Conservation (phyloP, 2,797 vertebrate species). For the Choloepus didactylus region DNA sequence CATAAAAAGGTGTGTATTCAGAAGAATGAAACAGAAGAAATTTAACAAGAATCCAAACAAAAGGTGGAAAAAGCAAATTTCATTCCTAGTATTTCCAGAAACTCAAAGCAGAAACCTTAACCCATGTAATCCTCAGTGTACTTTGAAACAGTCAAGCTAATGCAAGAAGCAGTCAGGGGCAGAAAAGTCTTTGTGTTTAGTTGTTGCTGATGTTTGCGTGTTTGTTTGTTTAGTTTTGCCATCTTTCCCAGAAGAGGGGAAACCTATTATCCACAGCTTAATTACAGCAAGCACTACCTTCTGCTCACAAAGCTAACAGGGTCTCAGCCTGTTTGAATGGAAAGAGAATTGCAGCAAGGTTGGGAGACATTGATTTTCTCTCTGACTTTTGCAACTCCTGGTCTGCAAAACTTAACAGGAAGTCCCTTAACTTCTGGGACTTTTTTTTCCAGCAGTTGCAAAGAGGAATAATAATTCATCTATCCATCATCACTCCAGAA, state of each 20-base stretch:
- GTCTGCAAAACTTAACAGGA: not conserved
- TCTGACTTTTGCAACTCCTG: not conserved
- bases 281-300: conserved; percentile 30
- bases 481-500: not conserved
- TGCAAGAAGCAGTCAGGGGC: not conserved
- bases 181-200: not conserved
- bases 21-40: conserved; percentile 1
- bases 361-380: conserved; percentile 5
- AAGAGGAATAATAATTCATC: not conserved
- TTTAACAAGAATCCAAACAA: conserved; percentile 8
- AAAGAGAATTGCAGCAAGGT: not conserved
- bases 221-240: conserved; percentile 43
- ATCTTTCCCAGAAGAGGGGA: conserved; percentile 12
- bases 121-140: not conserved
- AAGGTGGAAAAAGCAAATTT: not conserved
- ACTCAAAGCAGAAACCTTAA: not conserved
- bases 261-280: conserved; percentile 57
- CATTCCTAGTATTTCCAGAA: conserved; percentile 25
- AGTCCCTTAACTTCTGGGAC: not conserved
- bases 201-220: not conserved
- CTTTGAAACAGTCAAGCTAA: not conserved
- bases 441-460: not conserved
- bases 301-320: not conserved
- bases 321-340: not conserved
- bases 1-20: not conserved